Evolutionary conservation across 2,113 vertebrate species (phyloP).

Genomic region (Nycticebus coucang): DNA sequence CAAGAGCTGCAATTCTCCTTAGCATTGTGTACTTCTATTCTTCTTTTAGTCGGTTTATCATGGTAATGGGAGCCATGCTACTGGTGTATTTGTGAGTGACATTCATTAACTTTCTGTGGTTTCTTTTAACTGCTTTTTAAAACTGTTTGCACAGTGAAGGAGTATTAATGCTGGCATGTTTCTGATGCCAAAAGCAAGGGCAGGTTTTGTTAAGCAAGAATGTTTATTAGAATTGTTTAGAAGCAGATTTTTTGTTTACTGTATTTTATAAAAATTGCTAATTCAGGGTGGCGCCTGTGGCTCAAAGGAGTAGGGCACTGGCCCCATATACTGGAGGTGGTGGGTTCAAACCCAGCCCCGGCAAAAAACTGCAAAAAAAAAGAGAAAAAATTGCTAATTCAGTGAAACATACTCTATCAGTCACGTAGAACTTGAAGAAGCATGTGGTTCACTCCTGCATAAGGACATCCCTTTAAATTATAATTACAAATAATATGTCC

Average conservation of each 20-base stretch:
- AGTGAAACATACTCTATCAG: background rate
- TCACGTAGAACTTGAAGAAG: conserved; percentile 22
- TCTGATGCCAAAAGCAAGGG: background rate
- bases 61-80: conserved; percentile 96
- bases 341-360: too few relatives aligned
- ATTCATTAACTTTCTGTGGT: background rate
- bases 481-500: background rate
- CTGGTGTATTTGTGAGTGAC: conserved; percentile 96
- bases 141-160: background rate
- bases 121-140: background rate
- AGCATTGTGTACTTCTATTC: conserved; percentile 99
- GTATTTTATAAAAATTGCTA: conserved; percentile 42
- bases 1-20: conserved; percentile 93
- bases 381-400: background rate
- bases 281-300: background rate
- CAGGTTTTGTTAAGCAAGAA: background rate
- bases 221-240: conserved; percentile 1
- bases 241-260: conserved; percentile 24
- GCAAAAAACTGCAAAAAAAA: too few relatives aligned
- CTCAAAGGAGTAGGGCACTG: too few relatives aligned
- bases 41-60: conserved; percentile 95
- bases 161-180: background rate
- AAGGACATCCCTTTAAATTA: background rate
- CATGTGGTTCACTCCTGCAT: background rate
- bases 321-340: too few relatives aligned